phyloP scores from a whole-genome alignment of 1,140 invertebrate species.

The Panonychus citri region DNA sequence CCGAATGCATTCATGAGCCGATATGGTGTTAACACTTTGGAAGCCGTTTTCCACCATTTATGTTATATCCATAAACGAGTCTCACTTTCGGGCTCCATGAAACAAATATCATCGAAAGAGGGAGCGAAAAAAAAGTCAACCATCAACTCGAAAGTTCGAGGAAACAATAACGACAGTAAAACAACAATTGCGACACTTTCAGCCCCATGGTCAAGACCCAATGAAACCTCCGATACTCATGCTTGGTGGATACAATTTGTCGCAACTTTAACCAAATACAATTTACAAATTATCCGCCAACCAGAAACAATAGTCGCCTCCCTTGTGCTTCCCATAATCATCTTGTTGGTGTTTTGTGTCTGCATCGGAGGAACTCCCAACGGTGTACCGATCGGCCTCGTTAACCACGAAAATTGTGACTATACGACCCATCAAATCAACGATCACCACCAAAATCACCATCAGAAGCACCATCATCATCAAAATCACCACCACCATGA shows the following conservation, averaged over 20 bases:
- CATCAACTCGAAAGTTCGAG: neutral
- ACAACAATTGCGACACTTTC: no score
- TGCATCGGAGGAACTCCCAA: constrained; percentile 71
- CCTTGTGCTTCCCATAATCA: constrained; percentile 64
- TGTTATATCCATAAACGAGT: constrained; percentile 24
- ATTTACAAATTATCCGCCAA: constrained; percentile 9
- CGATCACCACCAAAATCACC: neutral
- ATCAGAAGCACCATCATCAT: no score
- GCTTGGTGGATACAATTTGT: neutral
- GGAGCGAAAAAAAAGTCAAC: neutral
- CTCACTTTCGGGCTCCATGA: neutral
- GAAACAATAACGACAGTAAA: neutral
- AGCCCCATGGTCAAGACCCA: neutral
- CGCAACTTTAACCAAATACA: constrained; percentile 1
- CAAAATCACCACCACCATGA: no score
- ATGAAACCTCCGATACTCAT: neutral
- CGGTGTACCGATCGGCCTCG: constrained; percentile 52
- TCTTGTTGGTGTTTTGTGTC: constrained; percentile 78
- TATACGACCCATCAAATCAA: neutral
- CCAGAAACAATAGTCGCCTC: constrained; percentile 36
- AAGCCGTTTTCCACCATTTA: constrained; percentile 79
- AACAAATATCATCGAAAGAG: neutral
- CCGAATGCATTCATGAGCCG: constrained; percentile 54
- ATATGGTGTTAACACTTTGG: constrained; percentile 56
- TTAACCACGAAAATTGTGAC: constrained; percentile 24